These are phyloP conservation scores for Smutsia temminckii DNA, from an alignment of 2,797 vertebrate species.

Conservation along the genomic window DNA sequence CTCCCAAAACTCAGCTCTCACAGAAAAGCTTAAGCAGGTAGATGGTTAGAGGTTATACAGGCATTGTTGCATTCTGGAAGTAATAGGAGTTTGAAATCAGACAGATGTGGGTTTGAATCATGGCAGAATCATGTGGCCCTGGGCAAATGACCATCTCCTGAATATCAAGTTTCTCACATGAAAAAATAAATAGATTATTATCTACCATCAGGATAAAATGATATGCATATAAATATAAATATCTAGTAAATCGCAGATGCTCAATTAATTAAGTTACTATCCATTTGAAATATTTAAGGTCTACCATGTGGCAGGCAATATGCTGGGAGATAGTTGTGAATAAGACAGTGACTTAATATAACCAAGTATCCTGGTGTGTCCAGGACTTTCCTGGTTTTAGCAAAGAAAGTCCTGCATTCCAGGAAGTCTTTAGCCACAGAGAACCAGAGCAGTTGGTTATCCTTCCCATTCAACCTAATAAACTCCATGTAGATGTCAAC, in stretches of 20 bases:
- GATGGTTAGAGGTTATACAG: not conserved
- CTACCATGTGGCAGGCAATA: not conserved
- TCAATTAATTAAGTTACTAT: slow-evolving; percentile 3
- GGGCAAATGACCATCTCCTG: not conserved
- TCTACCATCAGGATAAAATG: not conserved
- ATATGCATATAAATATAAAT: not conserved
- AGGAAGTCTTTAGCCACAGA: not conserved
- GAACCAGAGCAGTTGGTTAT: not conserved
- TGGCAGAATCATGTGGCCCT: not conserved
- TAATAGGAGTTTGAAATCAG: slow-evolving; percentile 10
- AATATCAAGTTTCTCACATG: not conserved
- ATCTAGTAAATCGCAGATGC: not conserved
- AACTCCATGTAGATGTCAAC: not conserved
- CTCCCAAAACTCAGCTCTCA: slow-evolving; percentile 35
- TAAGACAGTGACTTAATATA: not conserved
- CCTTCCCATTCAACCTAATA: not conserved
- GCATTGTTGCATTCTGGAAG: not conserved
- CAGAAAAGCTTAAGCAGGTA: not conserved
- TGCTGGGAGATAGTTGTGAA: not conserved
- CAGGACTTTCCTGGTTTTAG: not conserved
- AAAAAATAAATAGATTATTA: not conserved
- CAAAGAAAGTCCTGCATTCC: not conserved
- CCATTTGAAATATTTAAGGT: not conserved
- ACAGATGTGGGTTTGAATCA: slow-evolving; percentile 3
- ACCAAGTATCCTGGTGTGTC: not conserved